Percentiles rank a stretch among this genome's conserved stretches.
phyloP scores from a whole-genome alignment of 2,888 invertebrate genomes.

The Luperina testacea region DNA sequence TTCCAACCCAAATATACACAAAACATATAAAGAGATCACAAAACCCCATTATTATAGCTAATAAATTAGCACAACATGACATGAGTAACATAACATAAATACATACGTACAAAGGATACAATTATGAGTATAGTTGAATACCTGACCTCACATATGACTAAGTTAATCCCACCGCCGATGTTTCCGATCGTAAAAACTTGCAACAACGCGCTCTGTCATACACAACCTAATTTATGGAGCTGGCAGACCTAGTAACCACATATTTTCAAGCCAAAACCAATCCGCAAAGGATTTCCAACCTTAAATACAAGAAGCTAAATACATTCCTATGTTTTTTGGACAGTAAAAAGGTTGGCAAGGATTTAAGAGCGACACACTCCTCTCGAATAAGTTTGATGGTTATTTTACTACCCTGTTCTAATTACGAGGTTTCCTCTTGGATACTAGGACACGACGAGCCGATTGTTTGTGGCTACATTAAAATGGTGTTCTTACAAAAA shows the following conservation, averaged over 20 bases:
- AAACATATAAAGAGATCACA: neutral
- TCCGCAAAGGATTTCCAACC: constrained; percentile 56
- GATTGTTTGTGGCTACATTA: constrained; percentile 82
- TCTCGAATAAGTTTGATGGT: constrained; percentile 87
- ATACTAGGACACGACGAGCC: constrained; percentile 81
- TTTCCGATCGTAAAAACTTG: constrained; percentile 83
- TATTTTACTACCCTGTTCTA: constrained; percentile 88
- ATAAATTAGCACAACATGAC: constrained; percentile 5
- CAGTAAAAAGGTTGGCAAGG: constrained; percentile 59
- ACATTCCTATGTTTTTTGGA: constrained; percentile 10
- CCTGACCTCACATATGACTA: constrained; percentile 69
- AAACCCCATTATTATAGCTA: neutral
- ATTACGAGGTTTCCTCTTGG: constrained; percentile 86
- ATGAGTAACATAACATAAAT: constrained; percentile 12
- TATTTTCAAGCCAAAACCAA: constrained; percentile 41
- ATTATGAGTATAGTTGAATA: constrained; percentile 58
- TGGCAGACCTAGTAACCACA: constrained; percentile 73
- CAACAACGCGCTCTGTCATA: constrained; percentile 87
- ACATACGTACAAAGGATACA: constrained; percentile 38
- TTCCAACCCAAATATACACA: neutral
- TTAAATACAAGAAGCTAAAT: constrained; percentile 59
- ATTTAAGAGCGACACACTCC: constrained; percentile 81
- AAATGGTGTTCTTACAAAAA: constrained; percentile 80
- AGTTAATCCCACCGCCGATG: constrained; percentile 79
- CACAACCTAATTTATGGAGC: constrained; percentile 86